Evolutionary conservation across 2,797 vertebrate species (phyloP).

Genomic region (Dryobates pubescens): DNA sequence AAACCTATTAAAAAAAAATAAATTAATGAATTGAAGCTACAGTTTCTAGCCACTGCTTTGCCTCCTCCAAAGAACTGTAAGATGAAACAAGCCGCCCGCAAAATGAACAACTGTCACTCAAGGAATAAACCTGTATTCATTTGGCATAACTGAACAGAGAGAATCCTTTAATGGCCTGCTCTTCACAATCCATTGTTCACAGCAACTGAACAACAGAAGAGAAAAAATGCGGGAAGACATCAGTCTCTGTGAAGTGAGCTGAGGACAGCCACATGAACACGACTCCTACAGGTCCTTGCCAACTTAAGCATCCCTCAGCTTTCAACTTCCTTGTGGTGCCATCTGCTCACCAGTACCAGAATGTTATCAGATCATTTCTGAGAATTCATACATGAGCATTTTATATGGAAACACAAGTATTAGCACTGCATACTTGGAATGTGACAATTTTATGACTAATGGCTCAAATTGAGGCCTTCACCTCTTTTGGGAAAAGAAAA

Average conservation of each 20-base stretch:
- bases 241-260: neutral
- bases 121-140: neutral
- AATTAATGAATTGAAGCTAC: neutral
- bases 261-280: neutral
- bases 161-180: neutral
- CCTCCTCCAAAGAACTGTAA: constrained; percentile 37
- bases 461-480: neutral
- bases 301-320: neutral
- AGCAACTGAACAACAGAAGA: neutral
- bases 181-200: neutral
- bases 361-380: neutral
- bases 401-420: neutral
- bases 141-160: neutral
- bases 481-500: constrained; percentile 21
- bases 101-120: neutral
- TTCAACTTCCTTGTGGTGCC: neutral
- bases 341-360: neutral
- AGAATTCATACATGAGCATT: neutral
- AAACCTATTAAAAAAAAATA: constrained; percentile 81
- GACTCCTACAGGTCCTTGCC: neutral
- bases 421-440: neutral
- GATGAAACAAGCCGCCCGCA: constrained; percentile 34
- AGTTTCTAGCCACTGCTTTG: constrained; percentile 40
- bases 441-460: neutral
- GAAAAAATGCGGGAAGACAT: neutral